Conservation (phyloP, 1,140 invertebrate species). For the Holotrichia oblita region DNA sequence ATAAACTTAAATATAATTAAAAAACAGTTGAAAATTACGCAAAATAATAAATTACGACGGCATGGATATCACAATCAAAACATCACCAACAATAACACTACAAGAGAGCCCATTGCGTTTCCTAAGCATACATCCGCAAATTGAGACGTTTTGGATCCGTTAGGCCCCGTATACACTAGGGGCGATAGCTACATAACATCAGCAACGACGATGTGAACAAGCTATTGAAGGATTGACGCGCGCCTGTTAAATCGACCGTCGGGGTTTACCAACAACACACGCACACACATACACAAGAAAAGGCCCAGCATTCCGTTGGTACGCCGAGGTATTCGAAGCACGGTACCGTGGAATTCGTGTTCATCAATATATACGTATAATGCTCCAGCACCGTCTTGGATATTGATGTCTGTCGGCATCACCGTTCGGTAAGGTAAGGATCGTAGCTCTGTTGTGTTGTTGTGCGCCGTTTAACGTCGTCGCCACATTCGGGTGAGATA, state of each 20-base stretch:
- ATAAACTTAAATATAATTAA: no score
- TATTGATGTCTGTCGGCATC: not conserved
- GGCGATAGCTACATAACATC: not conserved
- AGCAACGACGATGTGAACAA: not conserved
- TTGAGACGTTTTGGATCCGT: slow-evolving; percentile 28
- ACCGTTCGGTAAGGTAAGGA: not conserved
- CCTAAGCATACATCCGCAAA: not conserved
- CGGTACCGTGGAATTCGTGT: slow-evolving; percentile 24
- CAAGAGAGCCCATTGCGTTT: no score
- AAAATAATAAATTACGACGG: no score
- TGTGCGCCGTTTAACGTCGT: not conserved
- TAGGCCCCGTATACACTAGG: not conserved
- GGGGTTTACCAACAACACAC: slow-evolving; percentile 22
- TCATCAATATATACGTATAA: slow-evolving; percentile 21
- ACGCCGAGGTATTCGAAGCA: slow-evolving; percentile 27
- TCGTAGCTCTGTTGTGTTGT: not conserved
- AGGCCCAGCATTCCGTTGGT: slow-evolving; percentile 17
- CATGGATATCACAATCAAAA: no score
- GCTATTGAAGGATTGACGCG: slow-evolving; percentile 32
- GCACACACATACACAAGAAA: not conserved
- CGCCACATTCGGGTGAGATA: slow-evolving; percentile 4
- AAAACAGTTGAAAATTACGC: no score
- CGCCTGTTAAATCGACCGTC: slow-evolving; percentile 15
- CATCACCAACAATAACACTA: no score
- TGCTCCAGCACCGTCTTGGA: not conserved